Evolutionary conservation across 2,888 invertebrate species (phyloP).

Genomic region (Amiota mariae): DNA sequence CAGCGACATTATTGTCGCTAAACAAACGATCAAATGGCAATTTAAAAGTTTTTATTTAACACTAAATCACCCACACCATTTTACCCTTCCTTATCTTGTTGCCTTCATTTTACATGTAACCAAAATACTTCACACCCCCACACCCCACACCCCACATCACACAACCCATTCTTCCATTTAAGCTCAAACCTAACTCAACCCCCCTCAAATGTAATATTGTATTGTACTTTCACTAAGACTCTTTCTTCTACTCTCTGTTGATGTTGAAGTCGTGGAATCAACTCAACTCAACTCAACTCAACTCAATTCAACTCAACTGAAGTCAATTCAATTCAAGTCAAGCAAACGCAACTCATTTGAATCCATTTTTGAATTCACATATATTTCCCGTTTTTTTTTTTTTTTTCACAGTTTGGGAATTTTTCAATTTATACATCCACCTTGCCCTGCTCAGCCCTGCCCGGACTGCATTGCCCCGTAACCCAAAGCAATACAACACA

Average conservation of each 20-base stretch:
- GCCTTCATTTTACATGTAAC: not conserved
- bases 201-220: not conserved
- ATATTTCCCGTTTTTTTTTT: not conserved
- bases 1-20: constrained; percentile 70
- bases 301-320: not conserved
- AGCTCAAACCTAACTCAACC: not conserved
- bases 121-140: not conserved
- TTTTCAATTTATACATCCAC: constrained; percentile 15
- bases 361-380: too few relatives aligned
- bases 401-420: constrained; percentile 6
- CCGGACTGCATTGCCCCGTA: not conserved
- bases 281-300: constrained; percentile 1
- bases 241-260: not conserved
- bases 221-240: not conserved
- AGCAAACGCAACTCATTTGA: not conserved
- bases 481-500: not conserved
- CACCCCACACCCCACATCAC: not conserved
- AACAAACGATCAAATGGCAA: constrained; percentile 73
- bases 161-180: not conserved
- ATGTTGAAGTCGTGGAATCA: not conserved
- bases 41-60: constrained; percentile 70
- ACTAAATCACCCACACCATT: constrained; percentile 64
- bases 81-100: not conserved
- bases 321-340: not conserved
- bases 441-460: not conserved